Evolutionary conservation across 1,140 invertebrate genomes (phyloP), one percentile per base, ranked within the genome.

Genomic region (Drosophila willistoni): DNA sequence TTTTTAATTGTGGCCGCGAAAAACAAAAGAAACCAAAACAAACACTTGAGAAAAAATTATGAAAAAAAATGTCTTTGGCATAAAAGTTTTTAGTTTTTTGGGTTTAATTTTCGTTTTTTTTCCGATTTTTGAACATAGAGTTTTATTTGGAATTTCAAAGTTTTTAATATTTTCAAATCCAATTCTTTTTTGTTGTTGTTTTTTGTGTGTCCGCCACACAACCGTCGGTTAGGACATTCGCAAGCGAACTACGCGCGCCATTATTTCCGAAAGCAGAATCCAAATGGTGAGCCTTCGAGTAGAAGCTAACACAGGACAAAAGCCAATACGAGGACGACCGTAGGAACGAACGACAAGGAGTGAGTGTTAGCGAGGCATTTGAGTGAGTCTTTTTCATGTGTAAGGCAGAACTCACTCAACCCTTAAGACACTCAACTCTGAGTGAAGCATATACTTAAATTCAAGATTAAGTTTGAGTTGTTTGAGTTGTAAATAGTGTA

Each of bases 191-290:
- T 33, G 33, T 19, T 19, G 3, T 57, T 33, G 17, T 66, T 62
- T 62, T 9, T 44, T 13, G 17, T 51, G 44, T 51, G 74, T 80
- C 74, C 74, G 74, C 56, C 64, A 55, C 71, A 81, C 81, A 85
- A 85, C 81, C 81, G 74, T 75, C 74, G 71, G 65, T 69, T 65
- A 81, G 82, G 78, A 86, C 82, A 76, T 86, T 86, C 82, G 82
- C 82, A 72, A 68, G 82, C 75, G 82, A 85, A 85, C 82, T 85
- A 68, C 68, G 74, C 67, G 69, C 67, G 69, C 75, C 71, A 77
- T 73, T 51, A 63, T 22, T 69, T 71, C 25, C 74, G 59, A 70
- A 85, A 70, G 65, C 44, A 60, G 54, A 74, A 67, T 64, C 64
- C 77, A 84, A 84, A 70, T 73, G 68, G 17, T 22, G 44, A 22